These are phyloP conservation scores for Lithophane socia DNA, from an alignment of 2,888 invertebrate species.

Conservation along the genomic window DNA sequence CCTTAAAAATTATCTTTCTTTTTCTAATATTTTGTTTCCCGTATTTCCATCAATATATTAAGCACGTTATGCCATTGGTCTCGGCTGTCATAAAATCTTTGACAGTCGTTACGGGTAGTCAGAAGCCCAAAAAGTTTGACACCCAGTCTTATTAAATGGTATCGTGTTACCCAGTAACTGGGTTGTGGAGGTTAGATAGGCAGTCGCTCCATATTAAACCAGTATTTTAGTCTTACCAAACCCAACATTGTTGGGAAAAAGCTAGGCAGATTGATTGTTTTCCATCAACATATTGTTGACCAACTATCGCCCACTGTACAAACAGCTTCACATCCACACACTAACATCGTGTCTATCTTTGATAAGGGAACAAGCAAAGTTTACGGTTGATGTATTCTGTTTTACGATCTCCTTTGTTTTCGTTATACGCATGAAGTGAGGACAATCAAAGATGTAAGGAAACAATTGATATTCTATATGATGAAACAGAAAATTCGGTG, in stretches of 20 bases:
- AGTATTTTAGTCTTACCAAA: too few relatives aligned
- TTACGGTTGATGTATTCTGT: conserved; percentile 74
- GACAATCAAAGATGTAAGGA: conserved; percentile 66
- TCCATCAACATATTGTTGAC: not conserved
- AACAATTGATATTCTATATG: conserved; percentile 61
- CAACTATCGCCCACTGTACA: conserved; percentile 13
- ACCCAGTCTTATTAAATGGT: not conserved
- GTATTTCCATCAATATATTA: not conserved
- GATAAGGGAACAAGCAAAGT: conserved; percentile 74
- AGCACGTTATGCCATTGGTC: too few relatives aligned
- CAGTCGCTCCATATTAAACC: not conserved
- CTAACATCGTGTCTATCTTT: conserved; percentile 63
- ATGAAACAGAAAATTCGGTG: conserved; percentile 44
- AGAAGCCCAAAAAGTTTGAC: not conserved
- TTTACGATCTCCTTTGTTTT: conserved; percentile 78
- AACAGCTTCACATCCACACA: conserved; percentile 33
- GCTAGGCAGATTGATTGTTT: not conserved
- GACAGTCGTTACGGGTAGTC: too few relatives aligned
- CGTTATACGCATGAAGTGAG: conserved; percentile 70
- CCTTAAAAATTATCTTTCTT: too few relatives aligned
- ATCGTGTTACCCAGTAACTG: not conserved
- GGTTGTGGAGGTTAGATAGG: not conserved
- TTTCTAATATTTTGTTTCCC: too few relatives aligned
- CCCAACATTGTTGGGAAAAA: not conserved
- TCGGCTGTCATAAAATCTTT: too few relatives aligned